These are phyloP conservation scores for Chrysemys picta DNA, from an alignment of 2,113 vertebrate species.

Conservation along the genomic window DNA sequence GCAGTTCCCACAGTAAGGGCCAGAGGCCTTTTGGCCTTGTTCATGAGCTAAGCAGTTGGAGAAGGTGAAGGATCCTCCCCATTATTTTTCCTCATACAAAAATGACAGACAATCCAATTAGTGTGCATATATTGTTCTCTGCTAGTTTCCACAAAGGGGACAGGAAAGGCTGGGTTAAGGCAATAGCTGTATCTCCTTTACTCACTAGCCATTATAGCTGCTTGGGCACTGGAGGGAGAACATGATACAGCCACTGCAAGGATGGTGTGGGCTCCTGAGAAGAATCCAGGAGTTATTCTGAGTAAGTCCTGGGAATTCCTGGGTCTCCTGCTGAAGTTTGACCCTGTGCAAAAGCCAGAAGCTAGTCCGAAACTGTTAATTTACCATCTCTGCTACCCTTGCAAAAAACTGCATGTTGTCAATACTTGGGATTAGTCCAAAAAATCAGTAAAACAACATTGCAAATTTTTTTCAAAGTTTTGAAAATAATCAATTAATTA, in stretches of 20 bases:
- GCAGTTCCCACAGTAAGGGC: neutral
- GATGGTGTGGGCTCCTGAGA: neutral
- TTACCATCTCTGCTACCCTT: neutral
- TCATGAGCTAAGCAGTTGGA: neutral
- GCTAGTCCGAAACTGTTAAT: neutral
- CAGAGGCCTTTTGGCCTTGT: neutral
- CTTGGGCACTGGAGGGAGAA: neutral
- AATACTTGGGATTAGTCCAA: neutral
- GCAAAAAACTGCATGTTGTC: neutral
- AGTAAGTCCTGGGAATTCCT: neutral
- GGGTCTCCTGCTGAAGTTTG: neutral
- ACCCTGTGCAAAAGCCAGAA: neutral
- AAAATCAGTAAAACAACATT: neutral
- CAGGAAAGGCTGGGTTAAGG: neutral
- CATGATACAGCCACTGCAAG: neutral
- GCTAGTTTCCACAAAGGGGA: rapidly evolving
- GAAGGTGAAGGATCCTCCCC: neutral
- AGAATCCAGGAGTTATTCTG: neutral
- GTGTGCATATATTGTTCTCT: neutral
- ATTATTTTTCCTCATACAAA: neutral
- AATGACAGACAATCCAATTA: neutral
- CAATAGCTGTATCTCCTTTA: neutral
- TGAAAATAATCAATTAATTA: neutral
- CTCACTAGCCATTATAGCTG: neutral
- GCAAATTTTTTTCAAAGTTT: neutral